Conservation (phyloP, 2,888 invertebrate species). For the Lomographa bimaculata region DNA sequence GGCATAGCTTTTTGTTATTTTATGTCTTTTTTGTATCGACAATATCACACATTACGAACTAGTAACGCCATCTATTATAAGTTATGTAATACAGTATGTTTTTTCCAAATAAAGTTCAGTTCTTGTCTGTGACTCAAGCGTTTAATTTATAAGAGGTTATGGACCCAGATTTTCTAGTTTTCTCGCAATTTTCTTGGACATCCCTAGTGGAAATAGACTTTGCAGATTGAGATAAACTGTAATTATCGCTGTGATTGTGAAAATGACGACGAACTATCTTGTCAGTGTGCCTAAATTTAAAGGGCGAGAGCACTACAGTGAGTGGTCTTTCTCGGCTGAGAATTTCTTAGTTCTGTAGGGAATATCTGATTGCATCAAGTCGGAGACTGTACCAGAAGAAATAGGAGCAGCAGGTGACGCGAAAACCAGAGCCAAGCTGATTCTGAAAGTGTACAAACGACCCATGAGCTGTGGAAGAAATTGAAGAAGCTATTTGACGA, state of each 20-base stretch:
- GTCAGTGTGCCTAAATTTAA: slow-evolving; percentile 16
- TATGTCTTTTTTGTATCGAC: slow-evolving; percentile 2
- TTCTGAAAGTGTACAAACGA: slow-evolving; percentile 11
- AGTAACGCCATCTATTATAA: neutral
- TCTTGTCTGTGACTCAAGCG: too few species aligned
- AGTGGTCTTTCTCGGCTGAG: slow-evolving; percentile 20
- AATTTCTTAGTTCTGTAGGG: slow-evolving; percentile 18
- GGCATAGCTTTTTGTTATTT: too few species aligned
- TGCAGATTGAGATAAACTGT: slow-evolving; percentile 16
- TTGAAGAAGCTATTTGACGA: slow-evolving; percentile 18
- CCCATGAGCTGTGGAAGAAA: slow-evolving; percentile 12
- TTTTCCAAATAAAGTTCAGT: neutral
- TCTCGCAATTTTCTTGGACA: slow-evolving; percentile 8
- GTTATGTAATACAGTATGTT: neutral
- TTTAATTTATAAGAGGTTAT: too few species aligned
- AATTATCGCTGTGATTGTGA: slow-evolving; percentile 10
- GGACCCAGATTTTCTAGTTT: slow-evolving; percentile 2
- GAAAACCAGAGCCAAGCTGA: slow-evolving; percentile 16
- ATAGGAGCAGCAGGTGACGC: neutral
- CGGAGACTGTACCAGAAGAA: neutral
- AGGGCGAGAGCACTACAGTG: neutral
- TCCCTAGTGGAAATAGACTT: slow-evolving; percentile 6
- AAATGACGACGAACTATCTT: slow-evolving; percentile 15
- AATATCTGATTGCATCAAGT: neutral
- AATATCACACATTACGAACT: neutral